Percentiles rank a stretch among this genome's conserved stretches.
phyloP scores from a whole-genome alignment of 2,113 vertebrate genomes.

The Thinocorus orbignyianus region DNA sequence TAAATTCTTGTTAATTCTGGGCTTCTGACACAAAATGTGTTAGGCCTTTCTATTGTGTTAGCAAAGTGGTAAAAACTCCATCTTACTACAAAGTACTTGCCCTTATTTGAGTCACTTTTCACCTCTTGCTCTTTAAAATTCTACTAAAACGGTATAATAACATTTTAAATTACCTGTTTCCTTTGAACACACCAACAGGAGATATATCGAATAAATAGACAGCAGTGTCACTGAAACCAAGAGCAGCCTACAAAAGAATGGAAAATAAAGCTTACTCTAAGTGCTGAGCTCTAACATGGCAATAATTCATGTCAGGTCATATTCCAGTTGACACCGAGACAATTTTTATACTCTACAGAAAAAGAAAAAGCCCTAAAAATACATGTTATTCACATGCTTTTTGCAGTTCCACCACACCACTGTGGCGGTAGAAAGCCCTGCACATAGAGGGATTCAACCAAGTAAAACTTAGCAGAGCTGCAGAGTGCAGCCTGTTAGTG shows the following conservation, averaged over 20 bases:
- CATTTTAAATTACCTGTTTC: constrained; percentile 77
- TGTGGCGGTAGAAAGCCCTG: background rate
- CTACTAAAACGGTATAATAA: background rate
- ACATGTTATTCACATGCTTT: background rate
- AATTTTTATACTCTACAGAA: background rate
- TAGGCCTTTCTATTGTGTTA: background rate
- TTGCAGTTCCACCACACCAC: background rate
- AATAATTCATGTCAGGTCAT: background rate
- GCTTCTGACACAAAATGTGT: background rate
- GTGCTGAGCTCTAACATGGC: background rate
- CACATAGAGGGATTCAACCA: background rate
- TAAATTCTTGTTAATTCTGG: background rate
- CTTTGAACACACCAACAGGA: constrained; percentile 79
- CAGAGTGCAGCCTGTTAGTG: background rate
- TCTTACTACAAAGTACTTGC: background rate
- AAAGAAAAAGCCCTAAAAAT: background rate
- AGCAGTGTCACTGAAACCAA: constrained; percentile 76
- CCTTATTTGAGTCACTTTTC: background rate
- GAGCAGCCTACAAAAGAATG: constrained; percentile 74
- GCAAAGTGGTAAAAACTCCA: background rate
- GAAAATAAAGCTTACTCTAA: constrained; percentile 1
- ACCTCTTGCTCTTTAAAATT: background rate
- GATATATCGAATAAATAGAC: constrained; percentile 83
- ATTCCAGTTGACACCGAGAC: background rate
- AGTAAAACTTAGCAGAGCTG: background rate